A percentile compares a stretch with the other conserved stretches of the same genome.
These are phyloP conservation scores for Dasyprocta punctata DNA, from an alignment of 2,113 vertebrate genomes.

Conservation along the genomic window DNA sequence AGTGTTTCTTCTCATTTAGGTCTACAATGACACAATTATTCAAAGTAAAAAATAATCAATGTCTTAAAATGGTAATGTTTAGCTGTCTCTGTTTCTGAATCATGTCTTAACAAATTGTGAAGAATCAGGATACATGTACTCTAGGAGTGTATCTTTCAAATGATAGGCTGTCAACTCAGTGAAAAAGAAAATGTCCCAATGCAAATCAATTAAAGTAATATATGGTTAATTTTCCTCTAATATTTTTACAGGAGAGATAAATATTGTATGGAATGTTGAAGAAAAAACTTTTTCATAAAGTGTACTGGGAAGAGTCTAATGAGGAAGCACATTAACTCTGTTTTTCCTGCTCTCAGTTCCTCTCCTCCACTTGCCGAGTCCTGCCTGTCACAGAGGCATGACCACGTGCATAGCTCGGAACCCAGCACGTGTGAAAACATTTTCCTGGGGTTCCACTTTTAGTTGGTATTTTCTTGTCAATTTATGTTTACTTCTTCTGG, in stretches of 20 bases:
- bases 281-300: neutral
- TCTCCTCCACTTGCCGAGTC: neutral
- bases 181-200: neutral
- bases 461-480: neutral
- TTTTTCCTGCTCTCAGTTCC: neutral
- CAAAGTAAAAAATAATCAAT: neutral
- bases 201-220: neutral
- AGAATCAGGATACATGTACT: neutral
- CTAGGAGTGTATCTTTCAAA: neutral
- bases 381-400: fast-evolving
- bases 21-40: neutral
- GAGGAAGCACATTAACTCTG: neutral
- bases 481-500: neutral
- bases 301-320: fast-evolving
- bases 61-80: neutral
- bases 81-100: neutral
- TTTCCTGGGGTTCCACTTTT: neutral
- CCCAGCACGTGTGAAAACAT: fast-evolving
- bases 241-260: neutral
- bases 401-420: neutral
- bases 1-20: neutral
- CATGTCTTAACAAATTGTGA: neutral
- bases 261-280: neutral
- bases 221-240: neutral
- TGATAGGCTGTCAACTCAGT: neutral